Evolutionary conservation across 2,797 vertebrate species (phyloP).

Genomic region (Cossypha niveicapilla): DNA sequence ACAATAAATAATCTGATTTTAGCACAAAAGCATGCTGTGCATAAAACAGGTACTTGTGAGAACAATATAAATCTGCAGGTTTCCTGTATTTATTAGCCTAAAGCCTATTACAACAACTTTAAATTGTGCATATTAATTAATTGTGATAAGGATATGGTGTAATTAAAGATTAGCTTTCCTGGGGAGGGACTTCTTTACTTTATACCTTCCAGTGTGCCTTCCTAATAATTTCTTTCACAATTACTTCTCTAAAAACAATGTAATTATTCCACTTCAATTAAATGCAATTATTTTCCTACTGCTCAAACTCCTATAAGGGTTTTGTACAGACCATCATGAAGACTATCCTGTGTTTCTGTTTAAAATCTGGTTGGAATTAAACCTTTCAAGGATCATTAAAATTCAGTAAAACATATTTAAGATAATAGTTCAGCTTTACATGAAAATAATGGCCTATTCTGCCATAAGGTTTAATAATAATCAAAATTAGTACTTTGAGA

Average conservation of each 20-base stretch:
- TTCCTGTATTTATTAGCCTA: conserved; percentile 4
- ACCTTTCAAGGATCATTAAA: neutral
- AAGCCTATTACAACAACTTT: neutral
- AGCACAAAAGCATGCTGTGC: neutral
- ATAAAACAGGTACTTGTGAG: neutral
- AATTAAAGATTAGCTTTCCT: conserved; percentile 54
- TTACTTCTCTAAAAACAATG: neutral
- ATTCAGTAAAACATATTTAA: neutral
- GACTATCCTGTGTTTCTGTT: neutral
- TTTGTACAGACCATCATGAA: neutral
- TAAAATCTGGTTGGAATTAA: neutral
- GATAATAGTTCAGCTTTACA: neutral
- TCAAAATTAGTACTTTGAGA: neutral
- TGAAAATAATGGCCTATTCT: neutral
- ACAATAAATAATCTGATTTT: conserved; percentile 4
- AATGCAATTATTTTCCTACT: conserved; percentile 26
- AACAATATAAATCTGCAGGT: neutral
- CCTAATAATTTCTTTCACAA: conserved; percentile 37
- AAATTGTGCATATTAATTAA: conserved; percentile 7
- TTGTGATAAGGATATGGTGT: neutral
- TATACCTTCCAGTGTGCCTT: conserved; percentile 19
- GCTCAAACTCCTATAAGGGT: neutral
- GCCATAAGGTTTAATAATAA: neutral
- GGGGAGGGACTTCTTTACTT: neutral
- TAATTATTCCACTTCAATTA: conserved; percentile 41